phyloP scores from a whole-genome alignment of 2,888 invertebrate genomes.

The Biston stratarius region DNA sequence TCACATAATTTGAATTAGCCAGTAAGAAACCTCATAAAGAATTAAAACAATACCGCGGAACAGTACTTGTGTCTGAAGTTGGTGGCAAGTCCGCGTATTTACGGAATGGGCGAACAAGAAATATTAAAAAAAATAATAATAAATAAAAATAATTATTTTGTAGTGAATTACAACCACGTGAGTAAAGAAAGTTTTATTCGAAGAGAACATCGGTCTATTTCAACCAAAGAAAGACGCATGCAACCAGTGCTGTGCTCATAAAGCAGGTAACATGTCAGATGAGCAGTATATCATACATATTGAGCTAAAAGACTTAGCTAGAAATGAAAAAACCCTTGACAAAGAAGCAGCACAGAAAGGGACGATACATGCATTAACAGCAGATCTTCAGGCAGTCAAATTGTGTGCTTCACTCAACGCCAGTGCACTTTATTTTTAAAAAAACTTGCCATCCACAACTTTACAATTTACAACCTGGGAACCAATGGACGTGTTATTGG shows the following conservation, averaged over 20 bases:
- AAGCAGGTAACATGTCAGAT: not conserved
- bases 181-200: not conserved
- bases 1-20: no score
- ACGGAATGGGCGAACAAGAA: no score
- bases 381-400: not conserved
- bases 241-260: not conserved
- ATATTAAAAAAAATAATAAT: no score
- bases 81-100: no score
- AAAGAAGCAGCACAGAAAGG: not conserved
- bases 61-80: no score
- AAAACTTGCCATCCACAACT: not conserved
- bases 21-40: no score
- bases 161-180: no score
- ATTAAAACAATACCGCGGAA: no score
- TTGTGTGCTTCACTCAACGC: not conserved
- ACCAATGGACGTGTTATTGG: not conserved
- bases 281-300: not conserved
- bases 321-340: not conserved
- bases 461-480: not conserved
- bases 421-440: not conserved
- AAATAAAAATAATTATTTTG: no score
- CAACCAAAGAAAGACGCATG: not conserved
- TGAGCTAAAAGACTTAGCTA: not conserved
- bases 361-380: not conserved
- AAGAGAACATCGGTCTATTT: not conserved